These are phyloP conservation scores for Sapayoa aenigma DNA, from an alignment of 2,113 vertebrate species.

Conservation along the genomic window DNA sequence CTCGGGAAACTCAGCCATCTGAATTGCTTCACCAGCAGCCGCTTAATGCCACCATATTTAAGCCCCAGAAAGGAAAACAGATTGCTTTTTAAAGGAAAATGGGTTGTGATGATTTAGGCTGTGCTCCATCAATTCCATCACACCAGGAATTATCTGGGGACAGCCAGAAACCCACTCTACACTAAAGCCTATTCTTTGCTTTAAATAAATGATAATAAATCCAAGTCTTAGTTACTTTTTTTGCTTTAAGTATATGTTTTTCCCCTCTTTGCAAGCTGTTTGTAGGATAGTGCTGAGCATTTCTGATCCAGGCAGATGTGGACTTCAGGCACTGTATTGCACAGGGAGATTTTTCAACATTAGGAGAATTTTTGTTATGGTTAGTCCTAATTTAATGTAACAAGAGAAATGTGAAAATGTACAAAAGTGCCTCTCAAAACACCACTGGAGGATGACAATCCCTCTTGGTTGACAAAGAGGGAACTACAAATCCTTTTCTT, in stretches of 20 bases:
- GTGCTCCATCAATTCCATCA: background rate
- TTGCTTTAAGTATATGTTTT: background rate
- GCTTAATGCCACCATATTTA: background rate
- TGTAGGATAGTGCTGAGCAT: background rate
- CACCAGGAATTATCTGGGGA: background rate
- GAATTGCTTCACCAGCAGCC: background rate
- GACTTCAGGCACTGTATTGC: background rate
- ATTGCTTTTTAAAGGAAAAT: slow-evolving; percentile 31
- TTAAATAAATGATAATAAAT: background rate
- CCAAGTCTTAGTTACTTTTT: background rate
- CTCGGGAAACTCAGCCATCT: background rate
- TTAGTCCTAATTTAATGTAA: background rate
- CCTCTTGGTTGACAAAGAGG: background rate
- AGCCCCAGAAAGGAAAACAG: slow-evolving; percentile 14
- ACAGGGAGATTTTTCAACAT: background rate
- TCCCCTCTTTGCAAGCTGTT: background rate
- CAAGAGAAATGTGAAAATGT: background rate
- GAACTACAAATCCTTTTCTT: background rate
- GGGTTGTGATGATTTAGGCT: background rate
- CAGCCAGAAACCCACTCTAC: background rate
- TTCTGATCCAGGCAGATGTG: background rate
- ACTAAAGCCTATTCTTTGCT: background rate
- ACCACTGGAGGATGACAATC: background rate
- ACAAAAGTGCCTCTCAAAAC: background rate
- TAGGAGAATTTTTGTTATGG: background rate